Conservation (phyloP, 2,113 vertebrate species). For the Cepphus grylle region DNA sequence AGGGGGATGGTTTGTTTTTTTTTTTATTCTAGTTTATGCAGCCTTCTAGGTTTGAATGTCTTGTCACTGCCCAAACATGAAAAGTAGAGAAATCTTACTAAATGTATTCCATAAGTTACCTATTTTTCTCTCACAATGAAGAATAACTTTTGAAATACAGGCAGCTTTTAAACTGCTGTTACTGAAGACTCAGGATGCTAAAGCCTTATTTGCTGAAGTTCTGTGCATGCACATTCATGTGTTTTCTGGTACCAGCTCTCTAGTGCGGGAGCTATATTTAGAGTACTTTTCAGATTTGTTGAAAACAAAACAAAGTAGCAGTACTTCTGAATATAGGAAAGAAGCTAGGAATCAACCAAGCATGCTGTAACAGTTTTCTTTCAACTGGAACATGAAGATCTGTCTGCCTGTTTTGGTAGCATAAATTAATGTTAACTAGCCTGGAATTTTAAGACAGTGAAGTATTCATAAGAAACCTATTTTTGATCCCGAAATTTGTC, state of each 20-base stretch:
- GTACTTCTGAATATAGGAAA: constrained; percentile 57
- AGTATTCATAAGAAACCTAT: not conserved
- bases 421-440: constrained; percentile 17
- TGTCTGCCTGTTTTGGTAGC: constrained; percentile 33
- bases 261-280: constrained; percentile 44
- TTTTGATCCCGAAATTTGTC: not conserved
- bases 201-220: constrained; percentile 36
- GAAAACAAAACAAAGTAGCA: constrained; percentile 44
- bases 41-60: not conserved
- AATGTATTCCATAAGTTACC: not conserved
- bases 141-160: not conserved
- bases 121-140: not conserved
- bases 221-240: not conserved
- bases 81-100: not conserved
- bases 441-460: not conserved
- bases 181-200: not conserved
- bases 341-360: constrained; percentile 29
- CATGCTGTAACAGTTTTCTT: not conserved
- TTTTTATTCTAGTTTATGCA: not conserved
- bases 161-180: not conserved
- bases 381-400: constrained; percentile 30
- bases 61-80: not conserved
- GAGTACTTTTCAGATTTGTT: constrained; percentile 28
- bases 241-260: not conserved
- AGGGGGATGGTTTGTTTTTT: not conserved